phyloP scores from a whole-genome alignment of 2,888 invertebrate genomes.

The Cataglyphis albicans region DNA sequence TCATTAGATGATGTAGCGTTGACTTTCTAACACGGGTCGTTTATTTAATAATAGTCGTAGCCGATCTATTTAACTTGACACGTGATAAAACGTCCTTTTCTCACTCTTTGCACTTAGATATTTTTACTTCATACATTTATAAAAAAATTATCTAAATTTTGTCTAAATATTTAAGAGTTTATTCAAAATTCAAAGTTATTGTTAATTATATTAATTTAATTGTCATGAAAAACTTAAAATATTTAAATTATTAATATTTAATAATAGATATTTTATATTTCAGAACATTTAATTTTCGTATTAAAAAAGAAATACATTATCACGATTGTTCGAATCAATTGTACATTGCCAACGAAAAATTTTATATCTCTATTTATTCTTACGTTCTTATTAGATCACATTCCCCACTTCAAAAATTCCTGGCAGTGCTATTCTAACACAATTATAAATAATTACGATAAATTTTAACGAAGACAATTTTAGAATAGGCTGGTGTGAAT shows the following conservation, averaged over 20 bases:
- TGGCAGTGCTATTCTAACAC: not conserved
- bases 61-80: constrained; percentile 57
- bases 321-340: not conserved
- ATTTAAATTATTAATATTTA: not conserved
- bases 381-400: not conserved
- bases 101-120: not conserved
- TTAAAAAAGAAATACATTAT: not conserved
- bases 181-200: not conserved
- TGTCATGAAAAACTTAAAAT: not conserved
- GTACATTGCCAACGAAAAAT: not conserved
- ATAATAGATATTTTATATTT: not conserved
- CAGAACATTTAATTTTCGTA: not conserved
- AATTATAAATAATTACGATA: constrained; percentile 8
- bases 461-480: constrained; percentile 8
- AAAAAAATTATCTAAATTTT: not conserved
- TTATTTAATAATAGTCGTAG: constrained; percentile 72
- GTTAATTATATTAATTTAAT: not conserved
- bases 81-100: constrained; percentile 51
- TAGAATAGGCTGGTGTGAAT: not conserved
- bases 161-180: not conserved
- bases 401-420: constrained; percentile 3
- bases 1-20: constrained; percentile 68
- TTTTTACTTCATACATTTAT: not conserved
- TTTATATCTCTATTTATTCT: not conserved
- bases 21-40: constrained; percentile 73